Base-by-base conservation (phyloP, 2,888 invertebrate genomes). In the Ormyrus labotus region DNA sequence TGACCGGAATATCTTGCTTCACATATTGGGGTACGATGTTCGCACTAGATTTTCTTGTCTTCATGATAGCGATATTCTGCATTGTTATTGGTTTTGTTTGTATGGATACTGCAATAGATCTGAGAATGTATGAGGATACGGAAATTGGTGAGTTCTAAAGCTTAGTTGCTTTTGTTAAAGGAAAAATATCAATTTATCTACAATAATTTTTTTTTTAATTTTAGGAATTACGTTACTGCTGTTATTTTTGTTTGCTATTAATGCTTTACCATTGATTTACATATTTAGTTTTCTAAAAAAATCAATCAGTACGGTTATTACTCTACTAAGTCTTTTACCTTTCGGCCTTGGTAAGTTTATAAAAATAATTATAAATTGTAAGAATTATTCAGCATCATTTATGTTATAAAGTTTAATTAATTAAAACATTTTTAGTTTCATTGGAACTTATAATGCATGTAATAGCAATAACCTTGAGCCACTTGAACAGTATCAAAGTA, bases 181-280 rank as follows among this genome's bases (percentile, higher is more conserved):
- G 4, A 34, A 34, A 34, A 34, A 34, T 34, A 34, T 34, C 34
- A 34, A 11, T 48, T 63, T 53, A n/a, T 50, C 51, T 71, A 50
- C 11, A 9, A 63, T 10, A 51, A 13, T 13, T 8, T 11, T 5
- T 5, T 13, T 67, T 53, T 50, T 34, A 2, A 48, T 88, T 88
- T 47, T 84, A 90, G 88, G 84, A 61, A 86, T 85, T 0, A 93
- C 96, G 1, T 87, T 97, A 57, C 91, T 96, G 47, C 91, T 96
- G 71, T 95, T 95, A 86, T 85, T 97, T 6, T 85, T 95, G 9
- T 89, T 96, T 68, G 98, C 96, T 88, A 90, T 95, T 70, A 92
- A 94, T 73, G 92, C 95, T 47, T 78, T 90, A 51, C 85, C 90
- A 7, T 60, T 90, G 34, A 84, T 84, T 9, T 90, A 90, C 63